Evolutionary conservation across 2,113 vertebrate species (phyloP).

Genomic region (Malaclemys terrapin): DNA sequence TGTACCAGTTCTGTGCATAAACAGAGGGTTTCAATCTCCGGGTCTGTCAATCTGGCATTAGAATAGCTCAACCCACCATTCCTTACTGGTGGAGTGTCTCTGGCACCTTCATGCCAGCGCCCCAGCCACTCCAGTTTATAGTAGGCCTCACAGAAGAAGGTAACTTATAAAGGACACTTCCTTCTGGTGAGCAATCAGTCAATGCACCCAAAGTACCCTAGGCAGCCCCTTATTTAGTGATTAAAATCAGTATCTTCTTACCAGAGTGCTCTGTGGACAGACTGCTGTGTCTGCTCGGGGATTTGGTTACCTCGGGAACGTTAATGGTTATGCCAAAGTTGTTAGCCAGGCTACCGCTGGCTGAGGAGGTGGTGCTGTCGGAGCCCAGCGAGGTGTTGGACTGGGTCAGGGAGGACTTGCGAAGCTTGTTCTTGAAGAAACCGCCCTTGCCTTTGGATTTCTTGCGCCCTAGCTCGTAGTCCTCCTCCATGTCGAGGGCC

Average conservation of each 20-base stretch:
- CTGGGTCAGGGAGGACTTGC: constrained; percentile 91
- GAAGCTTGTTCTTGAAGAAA: constrained; percentile 90
- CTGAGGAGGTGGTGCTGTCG: constrained; percentile 93
- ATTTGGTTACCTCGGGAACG: constrained; percentile 80
- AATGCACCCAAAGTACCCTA: not conserved
- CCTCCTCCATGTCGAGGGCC: constrained; percentile 87
- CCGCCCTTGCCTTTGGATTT: constrained; percentile 90
- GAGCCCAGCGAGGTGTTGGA: constrained; percentile 95
- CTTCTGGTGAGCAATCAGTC: not conserved
- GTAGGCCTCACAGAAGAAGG: fast-evolving
- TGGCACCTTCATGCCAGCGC: not conserved
- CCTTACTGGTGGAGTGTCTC: not conserved
- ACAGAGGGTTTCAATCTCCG: fast-evolving
- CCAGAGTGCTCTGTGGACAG: constrained; percentile 89
- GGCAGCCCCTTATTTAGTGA: not conserved
- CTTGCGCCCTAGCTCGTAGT: constrained; percentile 80
- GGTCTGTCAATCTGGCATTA: not conserved
- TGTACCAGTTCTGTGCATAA: not conserved
- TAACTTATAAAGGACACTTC: fast-evolving
- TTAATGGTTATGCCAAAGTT: constrained; percentile 84
- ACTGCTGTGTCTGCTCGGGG: constrained; percentile 90
- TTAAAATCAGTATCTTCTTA: constrained; percentile 62
- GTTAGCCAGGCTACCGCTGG: constrained; percentile 87
- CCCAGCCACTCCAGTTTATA: not conserved
- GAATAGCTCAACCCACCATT: fast-evolving